Conservation (phyloP, 2,113 vertebrate species). For the Petroica traversi region DNA sequence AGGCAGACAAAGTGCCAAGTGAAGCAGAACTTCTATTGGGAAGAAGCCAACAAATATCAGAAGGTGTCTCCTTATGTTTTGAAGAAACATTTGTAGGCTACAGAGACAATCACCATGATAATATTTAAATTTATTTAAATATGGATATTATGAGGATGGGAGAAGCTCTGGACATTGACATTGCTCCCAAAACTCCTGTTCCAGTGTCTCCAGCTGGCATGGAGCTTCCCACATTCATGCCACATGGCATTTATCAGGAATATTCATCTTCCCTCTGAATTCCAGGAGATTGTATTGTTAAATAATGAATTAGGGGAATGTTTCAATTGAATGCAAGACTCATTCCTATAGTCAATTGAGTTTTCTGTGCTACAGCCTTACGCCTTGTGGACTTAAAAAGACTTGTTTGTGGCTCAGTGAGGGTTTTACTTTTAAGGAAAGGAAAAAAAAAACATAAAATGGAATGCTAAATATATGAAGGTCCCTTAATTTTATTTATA, state of each 20-base stretch:
- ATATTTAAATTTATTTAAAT: background rate
- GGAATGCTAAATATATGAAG: background rate
- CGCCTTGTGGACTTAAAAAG: too few relatives aligned
- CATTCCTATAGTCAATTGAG: rapidly evolving
- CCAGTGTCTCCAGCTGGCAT: background rate
- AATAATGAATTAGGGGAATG: background rate
- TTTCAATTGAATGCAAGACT: background rate
- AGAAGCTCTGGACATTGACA: background rate
- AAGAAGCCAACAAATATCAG: background rate
- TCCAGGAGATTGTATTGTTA: background rate
- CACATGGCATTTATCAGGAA: background rate
- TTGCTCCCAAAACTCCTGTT: background rate
- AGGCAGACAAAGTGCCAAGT: background rate
- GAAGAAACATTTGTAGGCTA: background rate
- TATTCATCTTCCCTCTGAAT: background rate
- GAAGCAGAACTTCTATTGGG: background rate
- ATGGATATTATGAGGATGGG: background rate
- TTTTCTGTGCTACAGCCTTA: background rate
- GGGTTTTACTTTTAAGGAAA: background rate
- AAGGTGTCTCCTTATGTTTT: background rate
- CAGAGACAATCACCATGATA: rapidly evolving
- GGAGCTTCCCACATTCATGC: background rate
- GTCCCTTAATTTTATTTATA: background rate
- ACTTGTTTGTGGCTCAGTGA: background rate
- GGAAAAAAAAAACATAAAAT: background rate